Evolutionary conservation across 2,888 invertebrate species (phyloP).

Genomic region (Agrotis segetum): DNA sequence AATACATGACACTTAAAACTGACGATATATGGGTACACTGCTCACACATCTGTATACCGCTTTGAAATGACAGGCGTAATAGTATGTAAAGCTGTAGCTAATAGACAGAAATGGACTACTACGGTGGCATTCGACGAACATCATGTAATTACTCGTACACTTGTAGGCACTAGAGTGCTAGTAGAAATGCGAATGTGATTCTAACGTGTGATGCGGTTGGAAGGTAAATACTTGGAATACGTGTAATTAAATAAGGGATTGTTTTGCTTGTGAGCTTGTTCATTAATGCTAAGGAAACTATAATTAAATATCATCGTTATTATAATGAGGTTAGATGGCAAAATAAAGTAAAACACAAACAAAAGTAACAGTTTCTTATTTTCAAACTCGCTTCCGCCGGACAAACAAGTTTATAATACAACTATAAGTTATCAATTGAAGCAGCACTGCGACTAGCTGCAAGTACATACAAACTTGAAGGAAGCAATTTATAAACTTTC

Average conservation of each 20-base stretch:
- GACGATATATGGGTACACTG: not conserved
- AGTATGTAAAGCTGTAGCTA: conserved; percentile 3
- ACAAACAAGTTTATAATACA: conserved; percentile 45
- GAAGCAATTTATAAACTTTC: conserved; percentile 89
- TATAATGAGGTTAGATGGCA: not conserved
- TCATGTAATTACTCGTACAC: conserved; percentile 35
- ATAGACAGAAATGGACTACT: conserved; percentile 28
- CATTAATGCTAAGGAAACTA: not conserved
- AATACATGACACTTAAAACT: not conserved
- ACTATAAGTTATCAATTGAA: conserved; percentile 62
- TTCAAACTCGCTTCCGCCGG: conserved; percentile 18
- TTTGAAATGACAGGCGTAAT: not conserved
- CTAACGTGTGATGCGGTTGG: conserved; percentile 3
- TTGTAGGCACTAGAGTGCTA: conserved; percentile 1
- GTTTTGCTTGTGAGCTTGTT: not conserved
- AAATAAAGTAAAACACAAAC: conserved; percentile 15
- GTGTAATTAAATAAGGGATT: not conserved
- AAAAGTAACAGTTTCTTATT: conserved; percentile 16
- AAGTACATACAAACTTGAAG: conserved; percentile 76
- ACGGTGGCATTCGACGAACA: conserved; percentile 2
- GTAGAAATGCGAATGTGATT: conserved; percentile 24
- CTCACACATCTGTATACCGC: not conserved
- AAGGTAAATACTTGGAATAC: conserved; percentile 10
- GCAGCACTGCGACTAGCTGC: conserved; percentile 63
- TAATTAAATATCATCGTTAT: no score